A percentile compares a stretch with the other conserved stretches of the same genome.
Evolutionary conservation across 2,888 invertebrate species (phyloP).

Genomic region (Limnephilus marmoratus): DNA sequence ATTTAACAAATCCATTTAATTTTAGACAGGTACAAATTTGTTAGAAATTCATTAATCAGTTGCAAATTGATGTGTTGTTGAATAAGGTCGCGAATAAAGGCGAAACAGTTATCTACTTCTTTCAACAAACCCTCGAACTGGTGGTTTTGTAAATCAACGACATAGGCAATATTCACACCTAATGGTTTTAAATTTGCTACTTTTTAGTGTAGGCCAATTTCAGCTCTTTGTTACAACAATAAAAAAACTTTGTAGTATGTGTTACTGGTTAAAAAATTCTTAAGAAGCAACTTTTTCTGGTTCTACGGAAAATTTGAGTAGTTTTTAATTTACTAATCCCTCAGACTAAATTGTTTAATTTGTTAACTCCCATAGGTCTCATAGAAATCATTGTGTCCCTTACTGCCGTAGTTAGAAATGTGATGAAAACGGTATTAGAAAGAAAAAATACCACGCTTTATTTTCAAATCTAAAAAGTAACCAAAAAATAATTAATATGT

Average conservation of each 20-base stretch:
- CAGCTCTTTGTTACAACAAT: not conserved
- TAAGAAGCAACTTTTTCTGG: no score
- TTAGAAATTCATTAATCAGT: not conserved
- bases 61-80: not conserved
- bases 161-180: not conserved
- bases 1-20: not conserved
- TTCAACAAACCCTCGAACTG: not conserved
- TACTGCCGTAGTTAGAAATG: no score
- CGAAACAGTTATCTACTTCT: not conserved
- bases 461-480: no score
- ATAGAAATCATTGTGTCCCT: no score
- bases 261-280: no score
- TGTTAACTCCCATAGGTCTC: no score
- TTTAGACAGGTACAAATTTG: not conserved
- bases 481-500: no score
- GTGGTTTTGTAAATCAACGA: not conserved
- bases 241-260: no score
- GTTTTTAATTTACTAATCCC: no score
- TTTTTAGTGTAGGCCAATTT: not conserved
- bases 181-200: not conserved
- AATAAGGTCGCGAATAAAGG: not conserved
- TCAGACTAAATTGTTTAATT: no score
- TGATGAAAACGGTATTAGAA: no score
- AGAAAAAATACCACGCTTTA: no score
- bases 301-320: not conserved